phyloP scores from a whole-genome alignment of 1,140 invertebrate species.

The Atta texana region DNA sequence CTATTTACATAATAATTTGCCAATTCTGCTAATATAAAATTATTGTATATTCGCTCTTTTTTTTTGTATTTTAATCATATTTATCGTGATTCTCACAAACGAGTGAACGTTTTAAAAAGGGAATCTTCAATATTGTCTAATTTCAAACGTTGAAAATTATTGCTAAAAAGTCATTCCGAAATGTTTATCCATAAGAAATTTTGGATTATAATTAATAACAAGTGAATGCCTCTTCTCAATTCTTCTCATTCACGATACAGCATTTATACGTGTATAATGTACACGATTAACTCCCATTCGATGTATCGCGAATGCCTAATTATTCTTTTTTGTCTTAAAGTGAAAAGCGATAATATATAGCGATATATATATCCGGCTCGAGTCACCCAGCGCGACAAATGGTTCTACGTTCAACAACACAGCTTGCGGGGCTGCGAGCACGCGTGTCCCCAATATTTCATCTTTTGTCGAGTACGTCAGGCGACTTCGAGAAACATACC shows the following conservation, averaged over 20 bases:
- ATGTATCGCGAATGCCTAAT: constrained; percentile 10
- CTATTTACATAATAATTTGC: background rate
- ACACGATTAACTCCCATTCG: background rate
- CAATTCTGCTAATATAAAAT: background rate
- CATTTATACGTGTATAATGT: background rate
- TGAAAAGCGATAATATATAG: background rate
- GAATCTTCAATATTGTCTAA: background rate
- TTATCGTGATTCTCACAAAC: background rate
- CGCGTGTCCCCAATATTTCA: constrained; percentile 57
- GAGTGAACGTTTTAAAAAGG: background rate
- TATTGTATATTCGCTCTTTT: background rate
- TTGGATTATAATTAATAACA: background rate
- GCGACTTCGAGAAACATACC: constrained; percentile 56
- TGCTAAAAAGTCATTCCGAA: background rate
- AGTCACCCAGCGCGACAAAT: constrained; percentile 32
- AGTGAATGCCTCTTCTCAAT: background rate
- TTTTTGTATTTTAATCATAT: background rate
- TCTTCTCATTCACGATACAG: background rate
- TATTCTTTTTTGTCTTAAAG: constrained; percentile 12
- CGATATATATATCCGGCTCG: background rate
- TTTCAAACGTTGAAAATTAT: background rate
- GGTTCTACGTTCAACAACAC: constrained; percentile 33
- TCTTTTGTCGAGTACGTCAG: constrained; percentile 46
- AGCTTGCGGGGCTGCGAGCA: constrained; percentile 41
- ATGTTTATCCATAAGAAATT: background rate